Conservation (phyloP, 1,140 invertebrate species). For the Drosophila biarmipes region DNA sequence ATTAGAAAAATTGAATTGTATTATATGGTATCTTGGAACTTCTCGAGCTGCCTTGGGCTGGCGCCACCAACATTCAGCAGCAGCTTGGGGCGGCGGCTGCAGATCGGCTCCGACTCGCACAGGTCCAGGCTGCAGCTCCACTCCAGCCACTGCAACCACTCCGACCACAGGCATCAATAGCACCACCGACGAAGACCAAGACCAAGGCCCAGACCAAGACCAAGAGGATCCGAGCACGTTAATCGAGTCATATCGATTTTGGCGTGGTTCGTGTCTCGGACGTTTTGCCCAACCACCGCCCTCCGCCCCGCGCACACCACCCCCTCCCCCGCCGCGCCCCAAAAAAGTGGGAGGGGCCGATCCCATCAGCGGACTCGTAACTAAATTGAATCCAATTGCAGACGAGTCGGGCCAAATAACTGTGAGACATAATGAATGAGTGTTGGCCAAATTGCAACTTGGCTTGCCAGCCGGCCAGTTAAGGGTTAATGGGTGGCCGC, state of each 20-base stretch:
- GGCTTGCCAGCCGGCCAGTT: conserved; percentile 35
- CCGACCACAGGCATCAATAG: conserved; percentile 42
- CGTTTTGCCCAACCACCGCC: conserved; percentile 60
- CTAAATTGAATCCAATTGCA: conserved; percentile 82
- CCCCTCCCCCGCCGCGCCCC: too few relatives aligned
- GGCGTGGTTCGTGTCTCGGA: conserved; percentile 77
- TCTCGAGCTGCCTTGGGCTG: conserved; percentile 2
- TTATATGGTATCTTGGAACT: conserved; percentile 10
- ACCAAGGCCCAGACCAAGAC: not conserved
- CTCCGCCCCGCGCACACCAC: not conserved
- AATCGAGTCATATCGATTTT: conserved; percentile 83
- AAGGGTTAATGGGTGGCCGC: conserved; percentile 4
- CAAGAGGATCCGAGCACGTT: conserved; percentile 62
- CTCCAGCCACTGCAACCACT: conserved; percentile 3
- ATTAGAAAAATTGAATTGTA: too few relatives aligned
- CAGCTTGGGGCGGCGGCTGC: conserved; percentile 39
- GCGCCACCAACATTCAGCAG: conserved; percentile 41
- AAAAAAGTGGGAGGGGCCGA: conserved; percentile 13
- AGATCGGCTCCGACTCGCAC: conserved; percentile 4
- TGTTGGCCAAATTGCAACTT: conserved; percentile 84
- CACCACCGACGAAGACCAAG: conserved; percentile 33
- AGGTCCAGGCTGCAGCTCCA: conserved; percentile 16
- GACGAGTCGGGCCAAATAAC: conserved; percentile 17
- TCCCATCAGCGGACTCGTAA: conserved; percentile 62
- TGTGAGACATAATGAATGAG: conserved; percentile 83